Evolutionary conservation across 1,140 invertebrate species (phyloP).

Genomic region (Brachionus sp.): DNA sequence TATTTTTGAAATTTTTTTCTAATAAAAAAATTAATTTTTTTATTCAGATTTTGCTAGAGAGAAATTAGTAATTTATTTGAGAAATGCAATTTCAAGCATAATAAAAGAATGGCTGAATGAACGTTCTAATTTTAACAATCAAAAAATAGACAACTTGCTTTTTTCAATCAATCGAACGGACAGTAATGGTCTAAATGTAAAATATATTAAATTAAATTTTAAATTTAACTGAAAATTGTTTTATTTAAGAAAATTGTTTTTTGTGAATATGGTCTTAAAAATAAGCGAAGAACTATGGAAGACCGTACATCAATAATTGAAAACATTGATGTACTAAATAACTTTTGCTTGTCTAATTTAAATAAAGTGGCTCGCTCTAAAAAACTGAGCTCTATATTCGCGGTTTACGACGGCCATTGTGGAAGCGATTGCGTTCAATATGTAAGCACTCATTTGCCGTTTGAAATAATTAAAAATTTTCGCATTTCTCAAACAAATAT

Average conservation of each 20-base stretch:
- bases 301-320: constrained; percentile 22
- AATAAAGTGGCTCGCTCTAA: background rate
- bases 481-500: constrained; percentile 61
- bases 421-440: constrained; percentile 83
- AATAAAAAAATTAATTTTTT: background rate
- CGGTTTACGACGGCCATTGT: constrained; percentile 92
- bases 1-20: too few species aligned
- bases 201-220: background rate
- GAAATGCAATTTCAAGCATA: constrained; percentile 15
- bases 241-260: background rate
- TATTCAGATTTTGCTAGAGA: constrained; percentile 2
- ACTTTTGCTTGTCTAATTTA: background rate
- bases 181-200: background rate
- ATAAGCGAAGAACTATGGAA: constrained; percentile 36
- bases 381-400: constrained; percentile 55
- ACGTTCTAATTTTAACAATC: constrained; percentile 31
- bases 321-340: constrained; percentile 12
- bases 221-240: background rate
- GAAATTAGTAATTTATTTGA: background rate
- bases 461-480: constrained; percentile 67
- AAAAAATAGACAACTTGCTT: background rate
- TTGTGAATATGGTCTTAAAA: constrained; percentile 41
- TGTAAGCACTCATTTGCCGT: constrained; percentile 78
- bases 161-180: constrained; percentile 32
- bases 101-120: constrained; percentile 40